Percentiles rank a stretch among this genome's conserved stretches.
Evolutionary conservation across 2,113 vertebrate species (phyloP).

Genomic region (Colistium nudipinnis): DNA sequence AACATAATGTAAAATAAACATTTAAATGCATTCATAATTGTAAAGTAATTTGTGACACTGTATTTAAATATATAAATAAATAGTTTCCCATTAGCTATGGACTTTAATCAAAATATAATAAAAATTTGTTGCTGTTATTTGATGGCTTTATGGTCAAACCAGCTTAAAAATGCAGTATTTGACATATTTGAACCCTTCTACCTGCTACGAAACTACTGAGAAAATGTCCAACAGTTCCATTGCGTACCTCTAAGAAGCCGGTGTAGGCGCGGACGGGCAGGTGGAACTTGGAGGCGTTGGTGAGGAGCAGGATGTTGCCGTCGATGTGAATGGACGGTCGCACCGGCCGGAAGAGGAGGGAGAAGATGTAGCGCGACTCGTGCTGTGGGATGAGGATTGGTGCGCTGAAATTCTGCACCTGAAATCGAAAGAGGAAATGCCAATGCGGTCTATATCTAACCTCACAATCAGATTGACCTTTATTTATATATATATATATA

Average conservation of each 20-base stretch:
- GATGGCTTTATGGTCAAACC: too few species aligned
- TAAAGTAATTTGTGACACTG: too few species aligned
- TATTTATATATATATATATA: accelerated
- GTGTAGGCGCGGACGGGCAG: slow-evolving; percentile 96
- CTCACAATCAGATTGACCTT: neutral
- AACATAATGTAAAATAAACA: slow-evolving; percentile 4
- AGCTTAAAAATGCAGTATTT: neutral
- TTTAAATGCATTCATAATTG: too few species aligned
- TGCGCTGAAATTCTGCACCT: slow-evolving; percentile 96
- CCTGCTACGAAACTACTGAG: neutral
- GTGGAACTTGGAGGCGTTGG: slow-evolving; percentile 98
- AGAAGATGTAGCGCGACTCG: slow-evolving; percentile 93
- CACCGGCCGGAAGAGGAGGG: slow-evolving; percentile 92
- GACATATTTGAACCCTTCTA: neutral
- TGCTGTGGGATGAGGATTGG: slow-evolving; percentile 91
- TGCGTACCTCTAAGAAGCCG: slow-evolving; percentile 92
- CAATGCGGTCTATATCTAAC: neutral
- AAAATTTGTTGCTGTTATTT: too few species aligned
- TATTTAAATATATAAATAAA: too few species aligned
- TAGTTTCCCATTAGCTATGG: too few species aligned
- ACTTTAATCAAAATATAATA: too few species aligned
- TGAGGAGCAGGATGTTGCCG: slow-evolving; percentile 96
- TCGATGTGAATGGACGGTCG: slow-evolving; percentile 93
- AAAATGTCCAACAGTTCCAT: too few species aligned
- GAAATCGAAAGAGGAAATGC: slow-evolving; percentile 12